Conservation (phyloP, 2,113 vertebrate genomes). For the Anolis carolinensis region DNA sequence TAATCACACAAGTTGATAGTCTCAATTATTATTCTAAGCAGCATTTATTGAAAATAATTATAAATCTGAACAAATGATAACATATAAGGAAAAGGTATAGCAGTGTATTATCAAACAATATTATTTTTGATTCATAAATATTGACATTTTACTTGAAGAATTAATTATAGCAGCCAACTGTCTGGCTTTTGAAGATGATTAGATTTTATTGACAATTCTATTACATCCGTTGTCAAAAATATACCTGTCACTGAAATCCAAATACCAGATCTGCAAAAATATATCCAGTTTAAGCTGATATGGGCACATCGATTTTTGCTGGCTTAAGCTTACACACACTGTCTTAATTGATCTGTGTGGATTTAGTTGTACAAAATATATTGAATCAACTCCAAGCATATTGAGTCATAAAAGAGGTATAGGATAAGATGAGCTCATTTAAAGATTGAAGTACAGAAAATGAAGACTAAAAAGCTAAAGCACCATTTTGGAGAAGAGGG, state of each 20-base stretch:
- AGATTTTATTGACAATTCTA: not conserved
- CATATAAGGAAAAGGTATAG: not conserved
- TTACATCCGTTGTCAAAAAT: not conserved
- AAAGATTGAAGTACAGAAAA: not conserved
- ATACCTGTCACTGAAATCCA: not conserved
- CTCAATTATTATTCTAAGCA: not conserved
- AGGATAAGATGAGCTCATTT: not conserved
- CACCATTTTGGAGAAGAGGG: not conserved
- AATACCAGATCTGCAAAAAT: not conserved
- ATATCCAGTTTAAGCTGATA: not conserved
- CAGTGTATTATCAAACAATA: not conserved
- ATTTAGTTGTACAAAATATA: slow-evolving; percentile 9
- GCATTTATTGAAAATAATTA: not conserved
- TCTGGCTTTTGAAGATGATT: not conserved
- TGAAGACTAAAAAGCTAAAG: not conserved
- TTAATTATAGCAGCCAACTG: not conserved
- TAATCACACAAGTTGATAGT: not conserved
- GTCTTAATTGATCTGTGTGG: slow-evolving; percentile 7
- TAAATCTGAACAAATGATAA: not conserved
- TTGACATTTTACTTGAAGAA: not conserved
- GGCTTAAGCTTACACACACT: not conserved
- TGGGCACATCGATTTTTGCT: not conserved
- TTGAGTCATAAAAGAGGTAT: not conserved
- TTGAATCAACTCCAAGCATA: not conserved
- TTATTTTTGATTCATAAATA: not conserved